phyloP scores from a whole-genome alignment of 2,797 vertebrate species.

The Falco concolor region DNA sequence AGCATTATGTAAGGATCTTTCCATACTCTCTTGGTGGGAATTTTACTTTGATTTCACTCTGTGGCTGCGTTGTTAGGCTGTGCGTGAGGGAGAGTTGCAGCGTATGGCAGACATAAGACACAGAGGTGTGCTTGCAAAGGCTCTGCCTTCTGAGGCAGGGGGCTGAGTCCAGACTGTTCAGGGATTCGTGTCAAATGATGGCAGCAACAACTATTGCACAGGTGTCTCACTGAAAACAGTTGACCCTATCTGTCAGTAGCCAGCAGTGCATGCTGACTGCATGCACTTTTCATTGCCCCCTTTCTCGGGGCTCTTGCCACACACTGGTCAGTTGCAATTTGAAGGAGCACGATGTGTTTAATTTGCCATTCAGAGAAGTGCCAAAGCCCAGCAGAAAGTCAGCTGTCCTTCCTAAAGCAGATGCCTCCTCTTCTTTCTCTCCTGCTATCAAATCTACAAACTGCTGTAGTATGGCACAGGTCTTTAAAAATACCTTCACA shows the following conservation, averaged over 20 bases:
- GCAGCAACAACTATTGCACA: background rate
- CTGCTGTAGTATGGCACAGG: background rate
- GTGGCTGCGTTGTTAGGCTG: background rate
- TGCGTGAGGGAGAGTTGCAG: background rate
- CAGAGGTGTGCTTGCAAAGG: background rate
- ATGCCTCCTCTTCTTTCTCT: background rate
- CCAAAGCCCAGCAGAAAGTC: background rate
- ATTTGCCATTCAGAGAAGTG: background rate
- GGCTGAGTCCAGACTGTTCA: background rate
- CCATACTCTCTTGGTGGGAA: background rate
- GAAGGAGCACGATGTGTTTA: background rate
- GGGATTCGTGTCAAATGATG: background rate
- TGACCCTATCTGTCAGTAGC: background rate
- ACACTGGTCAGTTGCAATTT: too few species aligned
- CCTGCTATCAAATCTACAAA: background rate
- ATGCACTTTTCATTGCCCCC: background rate
- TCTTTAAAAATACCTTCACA: background rate
- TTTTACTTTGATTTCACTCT: background rate
- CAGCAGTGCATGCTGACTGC: background rate
- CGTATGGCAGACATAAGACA: background rate
- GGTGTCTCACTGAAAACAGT: accelerated
- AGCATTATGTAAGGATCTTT: background rate
- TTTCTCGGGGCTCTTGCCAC: background rate
- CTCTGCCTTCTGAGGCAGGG: background rate
- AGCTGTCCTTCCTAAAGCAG: background rate